Conservation (phyloP, 2,888 invertebrate genomes). For the Iphiclides podalirius region DNA sequence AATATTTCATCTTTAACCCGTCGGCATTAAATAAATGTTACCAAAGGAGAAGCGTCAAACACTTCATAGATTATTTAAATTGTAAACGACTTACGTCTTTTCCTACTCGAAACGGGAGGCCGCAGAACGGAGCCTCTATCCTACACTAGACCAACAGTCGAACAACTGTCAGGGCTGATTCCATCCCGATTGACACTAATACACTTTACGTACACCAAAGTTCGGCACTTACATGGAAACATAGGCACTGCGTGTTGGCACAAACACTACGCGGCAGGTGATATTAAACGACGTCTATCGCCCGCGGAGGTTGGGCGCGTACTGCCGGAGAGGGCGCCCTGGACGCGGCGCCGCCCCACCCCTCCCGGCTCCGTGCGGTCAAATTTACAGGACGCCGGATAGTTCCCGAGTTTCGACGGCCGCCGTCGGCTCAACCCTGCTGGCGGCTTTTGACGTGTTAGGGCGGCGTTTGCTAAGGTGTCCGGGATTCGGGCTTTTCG, state of each 20-base stretch:
- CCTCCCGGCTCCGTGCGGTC: slow-evolving; percentile 36
- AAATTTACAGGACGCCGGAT: slow-evolving; percentile 29
- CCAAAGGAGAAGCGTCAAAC: no score
- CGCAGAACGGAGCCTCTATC: no score
- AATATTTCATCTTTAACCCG: no score
- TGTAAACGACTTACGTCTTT: no score
- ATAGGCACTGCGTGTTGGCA: slow-evolving; percentile 14
- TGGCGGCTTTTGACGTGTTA: neutral
- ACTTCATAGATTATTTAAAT: no score
- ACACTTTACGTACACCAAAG: slow-evolving; percentile 22
- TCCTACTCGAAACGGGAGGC: no score
- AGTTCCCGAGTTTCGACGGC: slow-evolving; percentile 2
- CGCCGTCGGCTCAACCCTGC: neutral
- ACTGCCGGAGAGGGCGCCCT: slow-evolving; percentile 60
- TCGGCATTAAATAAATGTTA: no score
- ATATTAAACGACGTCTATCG: neutral
- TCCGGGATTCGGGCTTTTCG: no score
- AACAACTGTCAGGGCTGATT: no score
- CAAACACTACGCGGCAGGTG: slow-evolving; percentile 20
- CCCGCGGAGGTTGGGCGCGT: slow-evolving; percentile 37
- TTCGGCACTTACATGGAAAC: slow-evolving; percentile 19
- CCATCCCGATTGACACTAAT: neutral
- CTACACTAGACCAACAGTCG: no score
- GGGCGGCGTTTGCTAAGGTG: neutral
- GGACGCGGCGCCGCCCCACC: slow-evolving; percentile 34